A percentile compares a stretch with the other conserved stretches of the same genome.
Evolutionary conservation across 2,888 invertebrate species (phyloP).

Genomic region (Caenorhabditis sp.): DNA sequence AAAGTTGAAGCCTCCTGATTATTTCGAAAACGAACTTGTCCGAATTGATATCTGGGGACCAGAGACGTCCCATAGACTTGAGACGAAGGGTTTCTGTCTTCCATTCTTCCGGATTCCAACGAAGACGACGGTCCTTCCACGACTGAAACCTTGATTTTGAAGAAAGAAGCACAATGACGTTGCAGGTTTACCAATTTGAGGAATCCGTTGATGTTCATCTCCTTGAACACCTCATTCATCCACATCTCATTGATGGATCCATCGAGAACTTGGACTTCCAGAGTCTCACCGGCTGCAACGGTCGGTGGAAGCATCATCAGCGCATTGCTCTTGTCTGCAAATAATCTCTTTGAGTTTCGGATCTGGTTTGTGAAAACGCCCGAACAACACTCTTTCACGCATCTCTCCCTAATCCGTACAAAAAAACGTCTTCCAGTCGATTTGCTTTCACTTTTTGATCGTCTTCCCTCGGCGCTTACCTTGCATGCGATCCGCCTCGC

Average conservation of each 20-base stretch:
- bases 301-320: slow-evolving; percentile 74
- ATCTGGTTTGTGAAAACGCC: no score
- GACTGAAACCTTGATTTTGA: slow-evolving; percentile 67
- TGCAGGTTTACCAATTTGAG: slow-evolving; percentile 62
- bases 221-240: slow-evolving; percentile 77
- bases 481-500: slow-evolving; percentile 71
- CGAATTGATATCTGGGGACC: slow-evolving; percentile 75
- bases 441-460: neutral
- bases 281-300: slow-evolving; percentile 70
- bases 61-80: slow-evolving; percentile 69
- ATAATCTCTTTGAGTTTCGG: no score
- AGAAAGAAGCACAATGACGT: neutral
- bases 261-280: slow-evolving; percentile 69
- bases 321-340: slow-evolving; percentile 68
- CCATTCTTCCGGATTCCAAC: slow-evolving; percentile 73
- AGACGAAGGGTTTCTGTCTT: slow-evolving; percentile 70
- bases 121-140: slow-evolving; percentile 74
- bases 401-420: neutral
- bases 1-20: neutral
- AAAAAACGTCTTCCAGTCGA: neutral
- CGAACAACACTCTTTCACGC: no score
- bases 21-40: slow-evolving; percentile 68
- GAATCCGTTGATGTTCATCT: slow-evolving; percentile 76
- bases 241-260: slow-evolving; percentile 68
- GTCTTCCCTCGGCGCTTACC: slow-evolving; percentile 37